Conservation (phyloP, 2,888 invertebrate genomes). For the Apodemia zela region DNA sequence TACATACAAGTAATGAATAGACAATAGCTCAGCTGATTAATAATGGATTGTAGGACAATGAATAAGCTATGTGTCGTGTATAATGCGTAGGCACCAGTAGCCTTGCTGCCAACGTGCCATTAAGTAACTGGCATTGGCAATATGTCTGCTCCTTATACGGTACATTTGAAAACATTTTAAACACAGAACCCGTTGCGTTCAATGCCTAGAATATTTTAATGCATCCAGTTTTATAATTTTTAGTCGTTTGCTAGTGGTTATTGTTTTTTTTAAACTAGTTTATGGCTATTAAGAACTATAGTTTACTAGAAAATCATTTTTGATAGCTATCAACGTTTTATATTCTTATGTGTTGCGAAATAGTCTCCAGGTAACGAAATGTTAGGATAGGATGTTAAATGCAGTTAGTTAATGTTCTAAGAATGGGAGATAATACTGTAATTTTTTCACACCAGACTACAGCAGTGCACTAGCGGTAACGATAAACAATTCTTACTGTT, state of each 20-base stretch:
- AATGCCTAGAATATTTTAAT: slow-evolving; percentile 15
- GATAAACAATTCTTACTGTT: too few species aligned
- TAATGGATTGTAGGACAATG: slow-evolving; percentile 2
- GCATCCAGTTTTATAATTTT: not conserved
- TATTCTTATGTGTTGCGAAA: too few species aligned
- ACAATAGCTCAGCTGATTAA: slow-evolving; percentile 6
- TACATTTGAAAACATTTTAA: slow-evolving; percentile 27
- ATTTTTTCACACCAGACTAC: too few species aligned
- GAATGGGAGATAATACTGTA: too few species aligned
- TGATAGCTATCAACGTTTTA: too few species aligned
- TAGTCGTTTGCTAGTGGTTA: not conserved
- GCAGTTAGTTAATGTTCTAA: too few species aligned
- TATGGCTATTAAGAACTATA: not conserved
- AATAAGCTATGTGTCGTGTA: slow-evolving; percentile 21
- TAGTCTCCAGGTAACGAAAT: too few species aligned
- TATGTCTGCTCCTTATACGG: slow-evolving; percentile 51
- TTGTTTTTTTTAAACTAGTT: slow-evolving; percentile 1
- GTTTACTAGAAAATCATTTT: too few species aligned
- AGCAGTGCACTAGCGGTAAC: too few species aligned
- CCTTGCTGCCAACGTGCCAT: slow-evolving; percentile 50
- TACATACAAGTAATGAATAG: not conserved
- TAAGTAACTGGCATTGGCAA: slow-evolving; percentile 47
- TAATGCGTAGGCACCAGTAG: slow-evolving; percentile 54
- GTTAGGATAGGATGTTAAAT: too few species aligned
- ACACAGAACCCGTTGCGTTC: slow-evolving; percentile 17